Conservation (phyloP, 1,140 invertebrate species). For the Mycetomoellerius zeteki region DNA sequence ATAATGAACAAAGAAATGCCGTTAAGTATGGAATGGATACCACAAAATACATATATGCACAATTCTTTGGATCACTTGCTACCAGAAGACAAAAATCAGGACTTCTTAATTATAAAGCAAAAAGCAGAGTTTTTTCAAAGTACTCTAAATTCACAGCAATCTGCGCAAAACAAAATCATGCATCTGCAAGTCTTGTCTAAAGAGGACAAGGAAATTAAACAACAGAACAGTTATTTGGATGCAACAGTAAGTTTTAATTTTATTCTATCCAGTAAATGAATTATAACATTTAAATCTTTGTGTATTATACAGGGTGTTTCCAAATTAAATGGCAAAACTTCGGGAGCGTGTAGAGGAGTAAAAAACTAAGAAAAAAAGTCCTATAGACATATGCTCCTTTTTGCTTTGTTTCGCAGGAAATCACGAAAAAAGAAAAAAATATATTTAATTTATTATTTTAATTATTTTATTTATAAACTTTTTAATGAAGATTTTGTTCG, state of each 20-base stretch:
- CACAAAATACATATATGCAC: constrained; percentile 23
- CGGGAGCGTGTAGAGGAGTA: too few relatives aligned
- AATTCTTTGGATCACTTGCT: constrained; percentile 50
- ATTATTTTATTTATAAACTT: too few relatives aligned
- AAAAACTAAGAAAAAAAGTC: too few relatives aligned
- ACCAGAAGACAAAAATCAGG: constrained; percentile 13
- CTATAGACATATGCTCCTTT: too few relatives aligned
- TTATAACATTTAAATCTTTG: neutral
- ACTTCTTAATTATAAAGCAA: constrained; percentile 37
- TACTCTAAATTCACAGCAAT: constrained; percentile 5
- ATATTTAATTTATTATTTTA: too few relatives aligned
- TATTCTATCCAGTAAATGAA: neutral
- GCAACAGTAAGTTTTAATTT: neutral
- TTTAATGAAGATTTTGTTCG: too few relatives aligned
- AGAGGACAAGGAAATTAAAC: constrained; percentile 26
- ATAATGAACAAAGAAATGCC: constrained; percentile 57
- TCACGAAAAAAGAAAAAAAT: too few relatives aligned
- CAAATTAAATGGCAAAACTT: too few relatives aligned
- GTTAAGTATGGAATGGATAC: constrained; percentile 40
- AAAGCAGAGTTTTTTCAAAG: constrained; percentile 26
- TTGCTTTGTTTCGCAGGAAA: too few relatives aligned
- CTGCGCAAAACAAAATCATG: neutral
- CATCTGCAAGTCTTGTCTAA: neutral
- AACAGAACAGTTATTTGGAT: constrained; percentile 1
- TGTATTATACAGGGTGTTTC: too few relatives aligned